A percentile compares a stretch with the other conserved stretches of the same genome.
phyloP scores from a whole-genome alignment of 2,888 invertebrate genomes.

The Hirtodrosophila duncani region DNA sequence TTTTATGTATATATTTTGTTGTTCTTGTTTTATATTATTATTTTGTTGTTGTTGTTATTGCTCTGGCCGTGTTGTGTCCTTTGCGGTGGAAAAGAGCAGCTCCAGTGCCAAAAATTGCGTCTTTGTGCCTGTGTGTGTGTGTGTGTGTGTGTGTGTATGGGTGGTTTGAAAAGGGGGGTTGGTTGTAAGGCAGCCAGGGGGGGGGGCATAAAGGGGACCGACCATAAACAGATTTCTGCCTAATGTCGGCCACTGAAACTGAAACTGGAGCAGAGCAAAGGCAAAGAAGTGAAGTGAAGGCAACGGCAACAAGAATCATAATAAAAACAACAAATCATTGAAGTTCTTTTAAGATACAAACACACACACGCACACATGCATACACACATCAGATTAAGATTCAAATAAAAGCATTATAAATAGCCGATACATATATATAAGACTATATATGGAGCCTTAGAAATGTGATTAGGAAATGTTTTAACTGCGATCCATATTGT shows the following conservation, averaged over 20 bases:
- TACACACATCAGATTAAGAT: no score
- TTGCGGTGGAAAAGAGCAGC: constrained; percentile 45
- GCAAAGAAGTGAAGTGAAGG: no score
- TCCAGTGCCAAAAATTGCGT: constrained; percentile 33
- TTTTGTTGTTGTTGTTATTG: background rate
- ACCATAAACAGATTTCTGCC: constrained; percentile 4
- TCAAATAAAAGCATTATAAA: no score
- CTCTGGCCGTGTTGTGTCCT: constrained; percentile 26
- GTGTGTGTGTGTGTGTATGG: constrained; percentile 17
- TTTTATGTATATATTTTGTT: constrained; percentile 6
- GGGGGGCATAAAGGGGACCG: background rate
- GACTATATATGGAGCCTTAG: no score
- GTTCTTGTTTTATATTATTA: constrained; percentile 6
- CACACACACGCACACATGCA: no score
- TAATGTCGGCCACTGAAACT: background rate
- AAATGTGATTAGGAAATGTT: no score
- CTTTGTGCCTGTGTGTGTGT: background rate
- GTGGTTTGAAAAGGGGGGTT: constrained; percentile 13
- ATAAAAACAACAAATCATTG: no score
- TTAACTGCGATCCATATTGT: no score
- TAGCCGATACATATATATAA: no score
- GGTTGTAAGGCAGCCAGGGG: no score
- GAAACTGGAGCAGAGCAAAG: background rate
- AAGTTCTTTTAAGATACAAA: no score
- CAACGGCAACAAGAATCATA: no score